A percentile compares a stretch with the other conserved stretches of the same genome.
phyloP scores from a whole-genome alignment of 2,888 invertebrate species.

The Antheraea yamamai region DNA sequence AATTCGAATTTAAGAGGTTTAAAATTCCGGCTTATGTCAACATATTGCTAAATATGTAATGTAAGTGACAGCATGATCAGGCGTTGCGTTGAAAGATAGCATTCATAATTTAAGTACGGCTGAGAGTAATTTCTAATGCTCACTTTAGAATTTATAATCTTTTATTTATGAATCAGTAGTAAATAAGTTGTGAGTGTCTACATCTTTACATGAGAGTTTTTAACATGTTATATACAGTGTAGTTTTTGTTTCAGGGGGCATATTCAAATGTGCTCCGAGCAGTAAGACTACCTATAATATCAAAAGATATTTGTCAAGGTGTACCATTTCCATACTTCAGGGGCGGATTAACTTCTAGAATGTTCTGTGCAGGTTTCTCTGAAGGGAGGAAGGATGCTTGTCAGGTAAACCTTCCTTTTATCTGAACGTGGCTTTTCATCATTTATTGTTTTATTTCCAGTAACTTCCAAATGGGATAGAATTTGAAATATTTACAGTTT shows the following conservation, averaged over 20 bases:
- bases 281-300: constrained; percentile 68
- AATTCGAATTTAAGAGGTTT: no score
- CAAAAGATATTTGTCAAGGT: constrained; percentile 65
- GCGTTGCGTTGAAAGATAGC: no score
- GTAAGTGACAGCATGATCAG: no score
- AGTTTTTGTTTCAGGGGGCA: constrained; percentile 55
- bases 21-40: no score
- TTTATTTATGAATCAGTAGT: background rate
- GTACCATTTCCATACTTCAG: constrained; percentile 71
- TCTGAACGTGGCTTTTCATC: background rate
- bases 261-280: constrained; percentile 65
- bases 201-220: background rate
- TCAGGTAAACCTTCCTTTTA: constrained; percentile 52
- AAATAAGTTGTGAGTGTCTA: background rate
- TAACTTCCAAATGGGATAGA: background rate
- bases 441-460: background rate
- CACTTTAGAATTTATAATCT: no score
- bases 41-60: no score
- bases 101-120: no score
- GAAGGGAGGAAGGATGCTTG: constrained; percentile 73
- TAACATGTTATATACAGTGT: background rate
- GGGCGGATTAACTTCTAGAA: constrained; percentile 63
- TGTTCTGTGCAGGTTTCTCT: constrained; percentile 74
- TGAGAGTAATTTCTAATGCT: no score
- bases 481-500: background rate